Conservation (phyloP, 1,140 invertebrate genomes). For the Coelopa frigida region DNA sequence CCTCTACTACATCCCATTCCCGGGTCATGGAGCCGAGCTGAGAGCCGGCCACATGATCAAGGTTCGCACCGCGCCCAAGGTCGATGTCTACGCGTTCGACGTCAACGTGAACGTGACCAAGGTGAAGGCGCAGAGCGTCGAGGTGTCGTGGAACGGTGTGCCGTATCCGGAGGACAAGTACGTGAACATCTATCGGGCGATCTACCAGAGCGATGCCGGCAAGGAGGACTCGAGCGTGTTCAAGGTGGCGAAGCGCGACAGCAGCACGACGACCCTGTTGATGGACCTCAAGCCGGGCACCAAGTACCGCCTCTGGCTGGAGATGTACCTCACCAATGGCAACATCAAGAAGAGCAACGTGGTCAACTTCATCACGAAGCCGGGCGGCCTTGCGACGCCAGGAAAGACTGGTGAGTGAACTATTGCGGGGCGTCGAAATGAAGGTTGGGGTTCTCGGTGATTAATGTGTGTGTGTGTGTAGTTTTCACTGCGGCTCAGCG, state of each 20-base stretch:
- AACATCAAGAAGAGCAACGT: constrained; percentile 83
- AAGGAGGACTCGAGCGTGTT: constrained; percentile 75
- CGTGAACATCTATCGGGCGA: constrained; percentile 82
- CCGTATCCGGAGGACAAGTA: constrained; percentile 82
- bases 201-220: constrained; percentile 68
- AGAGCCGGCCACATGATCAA: constrained; percentile 60
- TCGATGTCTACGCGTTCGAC: constrained; percentile 74
- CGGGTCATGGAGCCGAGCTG: constrained; percentile 65
- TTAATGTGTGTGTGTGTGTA: too few species aligned
- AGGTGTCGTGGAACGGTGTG: constrained; percentile 73
- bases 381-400: constrained; percentile 50
- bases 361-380: constrained; percentile 77
- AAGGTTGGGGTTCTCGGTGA: not conserved
- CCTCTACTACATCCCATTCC: constrained; percentile 68
- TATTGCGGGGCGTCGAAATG: not conserved
- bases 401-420: constrained; percentile 15
- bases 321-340: constrained; percentile 81
- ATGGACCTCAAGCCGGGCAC: constrained; percentile 71
- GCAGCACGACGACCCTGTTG: constrained; percentile 60
- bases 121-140: constrained; percentile 66
- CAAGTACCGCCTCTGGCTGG: constrained; percentile 77
- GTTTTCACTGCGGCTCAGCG: too few species aligned
- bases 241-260: constrained; percentile 73
- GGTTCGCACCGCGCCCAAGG: constrained; percentile 52
- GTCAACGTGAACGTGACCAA: constrained; percentile 65